Evolutionary conservation across 2,797 vertebrate genomes (phyloP), one percentile per base, ranked within the genome.

Genomic region (Cephalopachus bancanus): DNA sequence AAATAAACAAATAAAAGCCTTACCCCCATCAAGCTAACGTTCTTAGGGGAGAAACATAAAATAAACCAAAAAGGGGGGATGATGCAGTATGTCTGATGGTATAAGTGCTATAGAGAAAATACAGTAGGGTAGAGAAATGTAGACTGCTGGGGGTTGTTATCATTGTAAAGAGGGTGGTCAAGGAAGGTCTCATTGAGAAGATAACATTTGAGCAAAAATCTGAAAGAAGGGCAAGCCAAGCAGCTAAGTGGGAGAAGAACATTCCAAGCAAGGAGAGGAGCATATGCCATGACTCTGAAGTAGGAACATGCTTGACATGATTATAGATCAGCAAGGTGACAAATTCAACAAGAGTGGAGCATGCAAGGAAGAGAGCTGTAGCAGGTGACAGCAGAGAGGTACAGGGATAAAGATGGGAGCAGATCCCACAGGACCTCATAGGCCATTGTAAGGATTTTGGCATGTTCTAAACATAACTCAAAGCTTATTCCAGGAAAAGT

Each of bases 321-420:
- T 28, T 33, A 51, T 22, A 16, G 49, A 62, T n/a, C 59, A 67
- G 26, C 17, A 14, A 79, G 4, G 71, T 30, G 11, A 55, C 7
- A 69, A 19, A 9, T 33, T 65, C 24, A 5, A 1, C 0, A 0
- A 1, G 20, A 49, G 51, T 19, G 4, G 37, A n/a, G 60, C 5
- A 0, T 7, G 4, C 19, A 8, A 33, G 49, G 64, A 37, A 62
- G 14, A 26, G 26, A 33, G 57, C 22, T 30, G 28, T 0, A 81
- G 67, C 7, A 57, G 69, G 3, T 24, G 15, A 81, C 30, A 33
- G 44, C 28, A 69, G 86, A 83, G 30, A 55, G 14, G 28, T 1
- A 53, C 3, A 20, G 6, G 33, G 55, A 6, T 53, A 1, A n/a
- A 14, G 12, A 6, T 12, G 26, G 22, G 5, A 69, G 28, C 20